Evolutionary conservation across 2,888 invertebrate genomes (phyloP), one percentile per base, ranked within the genome.

Genomic region (Cylloceria caligata): DNA sequence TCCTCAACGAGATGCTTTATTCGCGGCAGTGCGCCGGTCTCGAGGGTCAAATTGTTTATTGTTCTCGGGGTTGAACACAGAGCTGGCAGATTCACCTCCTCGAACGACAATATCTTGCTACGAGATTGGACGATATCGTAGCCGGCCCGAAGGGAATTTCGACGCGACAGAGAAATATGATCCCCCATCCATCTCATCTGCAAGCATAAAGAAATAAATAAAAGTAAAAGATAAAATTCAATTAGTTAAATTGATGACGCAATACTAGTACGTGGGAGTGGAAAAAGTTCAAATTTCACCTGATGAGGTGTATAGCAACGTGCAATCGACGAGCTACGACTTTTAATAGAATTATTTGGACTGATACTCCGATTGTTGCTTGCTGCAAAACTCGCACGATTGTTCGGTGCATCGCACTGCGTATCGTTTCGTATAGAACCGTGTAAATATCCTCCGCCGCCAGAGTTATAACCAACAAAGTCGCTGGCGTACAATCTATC

Each of bases 341-440:
- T 94, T 88, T 94, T 94, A 85, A 96, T 94, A 16, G 96, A 96
- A 93, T 96, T 96, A 90, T 96, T 96, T 24, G 96, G 96, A 90
- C 96, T 96, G 80, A 96, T 91, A 45, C 94, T 94, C 84, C 92
- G 92, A 91, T 93, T 94, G 94, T 94, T 93, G 94, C 94, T 89
- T 93, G 92, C 89, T 93, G 94, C 89, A 94, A 94, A 88, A 93
- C 94, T 87, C 84, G 91, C 88, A 94, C 94, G 87, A 94, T 95
- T 96, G 91, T 96, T 95, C 6, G 95, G 95, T 47, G 95, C 93
- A 88, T 96, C 96, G 34, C 95, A 95, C 89, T 96, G 96, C 0
- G 96, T 97, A 89, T 97, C 96, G 90, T 96, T 96, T 90, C 96
- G 95, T 87, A 96, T 96, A 47, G 91, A 90, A 71, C 90, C 90